Percentiles rank a stretch among this genome's conserved stretches.
These are phyloP conservation scores for Archaeoteleia sp. DNA, from an alignment of 2,888 invertebrate species.

Conservation along the genomic window DNA sequence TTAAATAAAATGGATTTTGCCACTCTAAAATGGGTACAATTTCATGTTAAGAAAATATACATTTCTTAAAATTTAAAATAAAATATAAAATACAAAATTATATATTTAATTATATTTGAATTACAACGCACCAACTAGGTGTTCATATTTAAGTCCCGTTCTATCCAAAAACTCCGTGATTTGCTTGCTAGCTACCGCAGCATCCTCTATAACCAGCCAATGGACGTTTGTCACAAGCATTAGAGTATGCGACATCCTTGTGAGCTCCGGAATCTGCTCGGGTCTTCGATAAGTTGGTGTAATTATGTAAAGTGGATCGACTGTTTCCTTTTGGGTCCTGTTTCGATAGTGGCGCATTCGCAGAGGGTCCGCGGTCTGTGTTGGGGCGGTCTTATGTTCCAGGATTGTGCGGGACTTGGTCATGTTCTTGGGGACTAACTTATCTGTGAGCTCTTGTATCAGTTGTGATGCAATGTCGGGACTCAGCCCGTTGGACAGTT, in stretches of 20 bases:
- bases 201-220: conserved; percentile 87
- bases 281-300: conserved; percentile 86
- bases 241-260: conserved; percentile 83
- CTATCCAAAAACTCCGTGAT: conserved; percentile 76
- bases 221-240: conserved; percentile 81
- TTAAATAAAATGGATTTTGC: too few species aligned
- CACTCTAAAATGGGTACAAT: too few species aligned
- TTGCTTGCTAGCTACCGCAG: conserved; percentile 75
- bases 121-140: conserved; percentile 77
- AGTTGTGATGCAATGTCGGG: conserved; percentile 64
- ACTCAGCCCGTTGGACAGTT: conserved; percentile 65
- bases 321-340: not conserved
- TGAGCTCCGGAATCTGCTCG: conserved; percentile 88
- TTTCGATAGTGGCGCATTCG: too few species aligned
- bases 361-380: conserved; percentile 18
- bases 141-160: conserved; percentile 78
- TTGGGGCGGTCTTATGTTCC: conserved; percentile 43
- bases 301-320: conserved; percentile 79
- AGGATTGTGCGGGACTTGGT: conserved; percentile 8
- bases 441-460: conserved; percentile 61
- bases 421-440: conserved; percentile 46
- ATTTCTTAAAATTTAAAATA: too few species aligned
- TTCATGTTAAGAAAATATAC: too few species aligned
- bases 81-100: too few species aligned
- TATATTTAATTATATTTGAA: too few species aligned